phyloP scores from a whole-genome alignment of 64 coral and sea anemone species.

The Montipora sp. region DNA sequence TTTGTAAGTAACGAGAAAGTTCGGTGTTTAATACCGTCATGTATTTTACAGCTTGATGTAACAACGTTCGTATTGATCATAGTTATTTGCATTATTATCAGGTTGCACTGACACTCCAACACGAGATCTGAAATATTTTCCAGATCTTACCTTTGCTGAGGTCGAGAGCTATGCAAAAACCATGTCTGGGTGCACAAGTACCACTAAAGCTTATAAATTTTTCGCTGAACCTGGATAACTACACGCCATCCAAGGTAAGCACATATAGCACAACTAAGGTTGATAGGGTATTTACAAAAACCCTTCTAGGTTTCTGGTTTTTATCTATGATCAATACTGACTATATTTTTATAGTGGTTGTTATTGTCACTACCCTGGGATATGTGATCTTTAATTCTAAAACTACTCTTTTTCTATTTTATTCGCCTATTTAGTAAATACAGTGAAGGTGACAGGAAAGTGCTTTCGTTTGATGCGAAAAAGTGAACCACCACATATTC shows the following conservation, averaged over 20 bases:
- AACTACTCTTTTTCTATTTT: background rate
- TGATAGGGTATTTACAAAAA: no score
- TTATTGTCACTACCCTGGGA: background rate
- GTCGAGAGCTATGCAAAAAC: constrained; percentile 45
- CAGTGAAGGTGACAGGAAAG: no score
- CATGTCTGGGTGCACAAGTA: constrained; percentile 37
- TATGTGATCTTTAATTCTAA: background rate
- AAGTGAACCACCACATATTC: no score
- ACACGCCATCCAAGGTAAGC: constrained; percentile 54
- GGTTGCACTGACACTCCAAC: background rate
- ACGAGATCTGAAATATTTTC: constrained; percentile 37
- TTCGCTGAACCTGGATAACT: constrained; percentile 61
- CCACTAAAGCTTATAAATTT: constrained; percentile 58
- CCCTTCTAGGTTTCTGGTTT: background rate
- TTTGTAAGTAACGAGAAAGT: background rate
- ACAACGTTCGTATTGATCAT: no score
- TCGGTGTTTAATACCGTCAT: no score
- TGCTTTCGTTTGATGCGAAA: no score
- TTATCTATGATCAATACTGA: background rate
- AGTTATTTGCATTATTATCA: background rate
- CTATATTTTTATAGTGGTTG: background rate
- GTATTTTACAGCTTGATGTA: no score
- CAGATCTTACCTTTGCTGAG: constrained; percentile 52
- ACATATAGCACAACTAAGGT: background rate
- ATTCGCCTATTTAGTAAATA: no score